phyloP scores from a whole-genome alignment of 2,797 vertebrate genomes.

The Acanthiza pusilla region DNA sequence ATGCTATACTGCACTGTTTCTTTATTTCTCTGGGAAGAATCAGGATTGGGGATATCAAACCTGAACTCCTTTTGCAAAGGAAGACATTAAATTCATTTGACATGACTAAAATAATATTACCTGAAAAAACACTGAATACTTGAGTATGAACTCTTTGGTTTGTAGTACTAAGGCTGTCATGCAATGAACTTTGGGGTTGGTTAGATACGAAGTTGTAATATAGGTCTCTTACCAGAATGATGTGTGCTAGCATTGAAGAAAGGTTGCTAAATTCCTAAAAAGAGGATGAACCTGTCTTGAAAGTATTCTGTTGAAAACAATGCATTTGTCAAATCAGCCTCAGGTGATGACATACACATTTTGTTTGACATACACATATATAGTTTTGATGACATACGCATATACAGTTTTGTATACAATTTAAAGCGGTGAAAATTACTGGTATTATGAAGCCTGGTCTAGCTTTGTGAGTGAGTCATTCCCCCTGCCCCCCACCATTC shows the following conservation, averaged over 20 bases:
- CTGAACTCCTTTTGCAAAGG: not conserved
- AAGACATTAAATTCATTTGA: not conserved
- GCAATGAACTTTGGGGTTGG: not conserved
- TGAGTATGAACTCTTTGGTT: not conserved
- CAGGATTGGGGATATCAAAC: not conserved
- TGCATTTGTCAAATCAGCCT: not conserved
- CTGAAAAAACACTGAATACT: not conserved
- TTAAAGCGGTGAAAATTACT: conserved; percentile 59
- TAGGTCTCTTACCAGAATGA: not conserved
- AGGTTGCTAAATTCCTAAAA: not conserved
- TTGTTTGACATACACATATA: not conserved
- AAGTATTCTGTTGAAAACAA: not conserved
- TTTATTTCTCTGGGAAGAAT: not conserved
- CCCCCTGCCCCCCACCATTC: not conserved
- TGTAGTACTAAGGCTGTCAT: not conserved
- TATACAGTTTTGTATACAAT: not conserved
- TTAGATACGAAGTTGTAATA: not conserved
- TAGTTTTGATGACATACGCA: no score
- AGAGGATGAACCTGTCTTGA: not conserved
- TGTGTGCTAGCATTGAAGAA: not conserved
- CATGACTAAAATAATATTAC: not conserved
- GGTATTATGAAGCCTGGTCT: conserved; percentile 59
- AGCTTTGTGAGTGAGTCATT: conserved; percentile 50
- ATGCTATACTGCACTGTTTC: not conserved
- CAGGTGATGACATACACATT: not conserved